Conservation (phyloP, 23 tunicate species). For the Trididemnum nubilum region DNA sequence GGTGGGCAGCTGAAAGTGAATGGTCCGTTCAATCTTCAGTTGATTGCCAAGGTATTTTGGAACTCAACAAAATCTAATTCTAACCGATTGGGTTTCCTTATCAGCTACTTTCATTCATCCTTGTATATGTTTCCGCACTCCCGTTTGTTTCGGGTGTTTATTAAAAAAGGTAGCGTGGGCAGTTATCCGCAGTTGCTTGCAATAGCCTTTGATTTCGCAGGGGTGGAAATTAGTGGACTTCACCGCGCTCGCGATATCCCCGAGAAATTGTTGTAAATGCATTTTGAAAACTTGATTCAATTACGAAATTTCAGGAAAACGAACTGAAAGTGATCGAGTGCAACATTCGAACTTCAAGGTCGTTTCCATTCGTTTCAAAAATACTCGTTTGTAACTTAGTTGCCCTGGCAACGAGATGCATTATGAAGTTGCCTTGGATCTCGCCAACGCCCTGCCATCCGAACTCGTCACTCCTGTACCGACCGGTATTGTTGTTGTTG, state of each 20-base stretch:
- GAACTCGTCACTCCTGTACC: neutral
- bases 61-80: too few species aligned
- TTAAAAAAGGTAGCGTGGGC: too few species aligned
- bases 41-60: conserved; percentile 78
- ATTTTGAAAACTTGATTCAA: too few species aligned
- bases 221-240: too few species aligned
- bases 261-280: too few species aligned
- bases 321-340: conserved; percentile 93
- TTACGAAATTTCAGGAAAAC: conserved; percentile 75
- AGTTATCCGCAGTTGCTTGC: too few species aligned
- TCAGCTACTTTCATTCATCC: too few species aligned
- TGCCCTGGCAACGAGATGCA: conserved; percentile 79
- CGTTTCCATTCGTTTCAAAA: conserved; percentile 95
- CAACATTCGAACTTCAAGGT: conserved; percentile 87
- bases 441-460: conserved; percentile 33
- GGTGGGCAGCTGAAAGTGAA: conserved; percentile 81
- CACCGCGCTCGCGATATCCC: too few species aligned
- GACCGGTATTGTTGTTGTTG: conserved; percentile 10
- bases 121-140: too few species aligned
- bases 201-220: too few species aligned
- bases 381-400: conserved; percentile 82
- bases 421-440: conserved; percentile 67
- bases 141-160: too few species aligned
- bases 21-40: conserved; percentile 94
- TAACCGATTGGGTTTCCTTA: too few species aligned